phyloP scores from a whole-genome alignment of 2,888 invertebrate species.

The Acleris literana region DNA sequence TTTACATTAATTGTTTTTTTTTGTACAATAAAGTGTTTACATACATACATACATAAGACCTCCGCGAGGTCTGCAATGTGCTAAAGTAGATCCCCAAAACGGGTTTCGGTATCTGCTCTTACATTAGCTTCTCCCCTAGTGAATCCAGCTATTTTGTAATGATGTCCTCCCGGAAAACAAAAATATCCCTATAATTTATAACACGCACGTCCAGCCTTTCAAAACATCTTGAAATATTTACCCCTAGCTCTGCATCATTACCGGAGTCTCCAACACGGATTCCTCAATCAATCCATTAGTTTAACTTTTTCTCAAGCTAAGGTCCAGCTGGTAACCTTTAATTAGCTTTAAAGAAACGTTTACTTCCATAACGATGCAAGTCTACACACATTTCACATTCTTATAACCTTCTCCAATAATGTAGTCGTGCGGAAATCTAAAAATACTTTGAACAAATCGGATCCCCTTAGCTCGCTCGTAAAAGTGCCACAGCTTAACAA shows the following conservation, averaged over 20 bases:
- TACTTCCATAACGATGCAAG: slow-evolving; percentile 6
- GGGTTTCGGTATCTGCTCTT: no score
- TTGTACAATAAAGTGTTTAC: no score
- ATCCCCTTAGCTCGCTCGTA: slow-evolving; percentile 54
- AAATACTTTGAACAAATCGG: slow-evolving; percentile 68
- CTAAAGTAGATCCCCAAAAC: no score
- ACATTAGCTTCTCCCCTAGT: neutral
- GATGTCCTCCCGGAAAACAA: neutral
- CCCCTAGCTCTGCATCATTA: slow-evolving; percentile 2
- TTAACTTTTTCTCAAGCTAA: slow-evolving; percentile 15
- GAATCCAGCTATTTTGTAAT: neutral
- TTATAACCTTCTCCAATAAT: slow-evolving; percentile 10
- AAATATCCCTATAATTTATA: neutral
- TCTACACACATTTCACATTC: neutral
- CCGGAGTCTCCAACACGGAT: neutral
- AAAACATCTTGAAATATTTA: slow-evolving; percentile 31
- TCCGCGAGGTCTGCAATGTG: no score
- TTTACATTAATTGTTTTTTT: no score
- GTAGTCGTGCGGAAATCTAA: slow-evolving; percentile 57
- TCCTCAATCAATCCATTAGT: slow-evolving; percentile 26
- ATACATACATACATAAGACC: no score
- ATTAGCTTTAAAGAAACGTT: slow-evolving; percentile 14
- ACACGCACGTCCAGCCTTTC: slow-evolving; percentile 1
- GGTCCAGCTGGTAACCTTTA: slow-evolving; percentile 37
- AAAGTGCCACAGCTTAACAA: slow-evolving; percentile 62